Conservation (phyloP, 2,113 vertebrate genomes). For the Rhinolophus ferrumequinum region DNA sequence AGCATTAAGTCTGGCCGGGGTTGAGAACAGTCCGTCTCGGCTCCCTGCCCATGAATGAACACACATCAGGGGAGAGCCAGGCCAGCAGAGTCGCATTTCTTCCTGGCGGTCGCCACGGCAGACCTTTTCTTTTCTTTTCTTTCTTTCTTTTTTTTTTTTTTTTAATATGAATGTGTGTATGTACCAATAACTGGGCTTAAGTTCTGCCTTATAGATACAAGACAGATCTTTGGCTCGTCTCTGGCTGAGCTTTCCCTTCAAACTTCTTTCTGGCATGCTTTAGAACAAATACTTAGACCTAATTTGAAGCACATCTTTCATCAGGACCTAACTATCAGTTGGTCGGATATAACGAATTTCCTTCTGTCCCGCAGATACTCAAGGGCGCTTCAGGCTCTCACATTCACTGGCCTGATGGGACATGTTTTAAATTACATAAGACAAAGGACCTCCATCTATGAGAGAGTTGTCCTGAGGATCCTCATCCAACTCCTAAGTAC, state of each 20-base stretch:
- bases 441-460: background rate
- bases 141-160: background rate
- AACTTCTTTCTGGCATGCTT: slow-evolving; percentile 55
- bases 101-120: slow-evolving; percentile 62
- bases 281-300: slow-evolving; percentile 16
- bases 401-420: slow-evolving; percentile 72
- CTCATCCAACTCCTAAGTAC: background rate
- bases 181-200: slow-evolving; percentile 8
- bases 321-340: background rate
- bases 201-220: slow-evolving; percentile 49
- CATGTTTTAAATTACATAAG: slow-evolving; percentile 65
- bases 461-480: background rate
- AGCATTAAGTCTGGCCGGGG: slow-evolving; percentile 84
- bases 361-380: slow-evolving; percentile 59
- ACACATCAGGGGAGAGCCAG: slow-evolving; percentile 64
- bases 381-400: slow-evolving; percentile 68
- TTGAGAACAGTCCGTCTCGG: slow-evolving; percentile 80
- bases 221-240: slow-evolving; percentile 69
- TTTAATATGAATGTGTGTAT: background rate
- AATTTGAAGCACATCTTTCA: slow-evolving; percentile 75
- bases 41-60: slow-evolving; percentile 75
- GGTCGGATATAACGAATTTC: slow-evolving; percentile 45
- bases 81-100: slow-evolving; percentile 68
- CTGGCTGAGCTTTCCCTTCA: slow-evolving; percentile 42
- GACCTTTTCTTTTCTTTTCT: background rate